phyloP scores from a whole-genome alignment of 2,888 invertebrate genomes.

The Cordylochernes scorpioides region DNA sequence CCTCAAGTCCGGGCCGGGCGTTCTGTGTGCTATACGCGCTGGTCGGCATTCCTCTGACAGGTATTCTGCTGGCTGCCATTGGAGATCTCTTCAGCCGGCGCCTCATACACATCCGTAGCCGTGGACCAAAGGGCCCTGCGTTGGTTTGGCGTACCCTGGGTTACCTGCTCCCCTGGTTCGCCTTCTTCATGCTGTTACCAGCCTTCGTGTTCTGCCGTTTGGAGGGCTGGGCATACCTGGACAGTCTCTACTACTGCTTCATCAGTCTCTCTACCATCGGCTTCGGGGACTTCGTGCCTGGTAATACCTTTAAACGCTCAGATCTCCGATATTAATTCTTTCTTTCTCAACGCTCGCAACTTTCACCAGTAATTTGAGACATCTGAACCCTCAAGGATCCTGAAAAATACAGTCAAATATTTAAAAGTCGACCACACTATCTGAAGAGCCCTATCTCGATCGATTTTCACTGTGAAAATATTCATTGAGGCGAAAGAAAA shows the following conservation, averaged over 20 bases:
- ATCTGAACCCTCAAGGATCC: too few relatives aligned
- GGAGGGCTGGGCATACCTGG: slow-evolving; percentile 58
- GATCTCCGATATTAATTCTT: too few relatives aligned
- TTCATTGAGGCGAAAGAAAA: too few relatives aligned
- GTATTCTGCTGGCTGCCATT: slow-evolving; percentile 40
- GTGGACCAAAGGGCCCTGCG: slow-evolving; percentile 29
- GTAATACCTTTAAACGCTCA: slow-evolving; percentile 24
- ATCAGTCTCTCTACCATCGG: slow-evolving; percentile 33
- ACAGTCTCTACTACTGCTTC: slow-evolving; percentile 55
- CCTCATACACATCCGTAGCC: slow-evolving; percentile 7
- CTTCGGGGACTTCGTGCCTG: slow-evolving; percentile 74
- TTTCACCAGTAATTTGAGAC: too few relatives aligned
- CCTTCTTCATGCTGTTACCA: slow-evolving; percentile 60
- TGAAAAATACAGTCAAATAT: too few relatives aligned
- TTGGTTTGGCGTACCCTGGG: slow-evolving; percentile 49
- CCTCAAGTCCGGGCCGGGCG: slow-evolving; percentile 45
- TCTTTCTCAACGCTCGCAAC: too few relatives aligned
- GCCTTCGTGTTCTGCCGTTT: slow-evolving; percentile 54
- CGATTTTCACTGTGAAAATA: too few relatives aligned
- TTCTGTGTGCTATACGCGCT: slow-evolving; percentile 65
- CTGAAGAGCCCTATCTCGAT: too few relatives aligned
- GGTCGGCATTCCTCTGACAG: slow-evolving; percentile 59
- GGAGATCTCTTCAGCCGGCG: slow-evolving; percentile 43
- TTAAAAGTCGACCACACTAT: too few relatives aligned
- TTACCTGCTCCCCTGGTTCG: slow-evolving; percentile 62